A percentile compares a stretch with the other conserved stretches of the same genome.
Evolutionary conservation across 2,888 invertebrate genomes (phyloP).

Genomic region (Coelopa pilipes): DNA sequence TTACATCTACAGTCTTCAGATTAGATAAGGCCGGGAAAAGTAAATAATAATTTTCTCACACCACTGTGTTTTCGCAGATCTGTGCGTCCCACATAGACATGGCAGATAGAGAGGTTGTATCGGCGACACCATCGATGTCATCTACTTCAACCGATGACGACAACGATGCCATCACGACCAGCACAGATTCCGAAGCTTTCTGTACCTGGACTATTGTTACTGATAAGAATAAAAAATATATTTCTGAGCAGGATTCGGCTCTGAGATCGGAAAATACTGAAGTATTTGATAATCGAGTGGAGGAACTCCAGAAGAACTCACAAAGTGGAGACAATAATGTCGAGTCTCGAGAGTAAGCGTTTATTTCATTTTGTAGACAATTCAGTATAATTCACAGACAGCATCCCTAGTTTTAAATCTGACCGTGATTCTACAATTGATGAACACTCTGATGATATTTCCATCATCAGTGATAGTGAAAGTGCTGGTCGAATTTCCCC

Average conservation of each 20-base stretch:
- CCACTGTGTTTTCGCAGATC: background rate
- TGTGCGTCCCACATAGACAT: background rate
- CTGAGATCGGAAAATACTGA: background rate
- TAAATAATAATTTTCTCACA: background rate
- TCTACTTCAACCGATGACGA: constrained; percentile 37
- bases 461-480: constrained; percentile 65
- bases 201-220: constrained; percentile 62
- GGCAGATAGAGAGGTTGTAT: background rate
- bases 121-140: background rate
- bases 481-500: constrained; percentile 62
- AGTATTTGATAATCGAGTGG: constrained; percentile 36
- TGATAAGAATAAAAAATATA: constrained; percentile 45
- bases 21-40: background rate
- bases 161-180: constrained; percentile 51
- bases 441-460: constrained; percentile 65
- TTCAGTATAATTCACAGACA: background rate
- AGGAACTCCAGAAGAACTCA: constrained; percentile 33
- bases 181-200: constrained; percentile 56
- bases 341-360: constrained; percentile 5
- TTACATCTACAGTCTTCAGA: background rate
- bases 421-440: constrained; percentile 47
- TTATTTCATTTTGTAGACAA: background rate
- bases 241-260: constrained; percentile 34
- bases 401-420: constrained; percentile 3
- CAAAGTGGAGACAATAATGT: constrained; percentile 28